phyloP scores from a whole-genome alignment of 2,888 invertebrate species.

The Thereva unica region DNA sequence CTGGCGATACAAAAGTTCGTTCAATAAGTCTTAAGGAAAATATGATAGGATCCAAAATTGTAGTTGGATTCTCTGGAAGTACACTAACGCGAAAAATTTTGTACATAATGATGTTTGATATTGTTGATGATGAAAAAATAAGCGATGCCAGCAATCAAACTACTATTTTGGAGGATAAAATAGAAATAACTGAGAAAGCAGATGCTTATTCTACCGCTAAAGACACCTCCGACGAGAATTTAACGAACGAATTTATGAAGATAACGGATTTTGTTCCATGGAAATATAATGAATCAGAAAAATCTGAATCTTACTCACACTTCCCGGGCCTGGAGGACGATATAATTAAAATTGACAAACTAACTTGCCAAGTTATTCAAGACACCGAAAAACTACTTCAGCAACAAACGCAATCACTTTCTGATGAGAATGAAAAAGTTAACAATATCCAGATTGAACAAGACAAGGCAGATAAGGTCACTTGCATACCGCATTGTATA shows the following conservation, averaged over 20 bases:
- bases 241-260: conserved; percentile 21
- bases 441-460: conserved; percentile 6
- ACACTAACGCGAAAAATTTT: conserved; percentile 49
- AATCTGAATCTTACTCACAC: conserved; percentile 13
- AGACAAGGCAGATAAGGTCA: conserved; percentile 48
- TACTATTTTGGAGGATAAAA: background rate
- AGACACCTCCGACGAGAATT: conserved; percentile 24
- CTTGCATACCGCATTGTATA: conserved; percentile 64
- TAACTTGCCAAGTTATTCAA: conserved; percentile 30
- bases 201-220: conserved; percentile 24
- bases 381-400: conserved; percentile 35
- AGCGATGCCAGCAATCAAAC: background rate
- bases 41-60: conserved; percentile 53
- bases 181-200: conserved; percentile 21
- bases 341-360: conserved; percentile 23
- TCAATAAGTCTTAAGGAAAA: conserved; percentile 50
- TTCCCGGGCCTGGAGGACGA: conserved; percentile 28
- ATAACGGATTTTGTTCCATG: conserved; percentile 19
- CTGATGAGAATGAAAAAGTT: background rate
- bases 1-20: conserved; percentile 46
- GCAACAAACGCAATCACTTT: conserved; percentile 10
- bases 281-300: conserved; percentile 23
- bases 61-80: conserved; percentile 51
- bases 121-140: conserved; percentile 46
- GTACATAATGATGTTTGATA: conserved; percentile 50